Conservation (phyloP, 1,140 invertebrate genomes). For the Hormaphis cornu region DNA sequence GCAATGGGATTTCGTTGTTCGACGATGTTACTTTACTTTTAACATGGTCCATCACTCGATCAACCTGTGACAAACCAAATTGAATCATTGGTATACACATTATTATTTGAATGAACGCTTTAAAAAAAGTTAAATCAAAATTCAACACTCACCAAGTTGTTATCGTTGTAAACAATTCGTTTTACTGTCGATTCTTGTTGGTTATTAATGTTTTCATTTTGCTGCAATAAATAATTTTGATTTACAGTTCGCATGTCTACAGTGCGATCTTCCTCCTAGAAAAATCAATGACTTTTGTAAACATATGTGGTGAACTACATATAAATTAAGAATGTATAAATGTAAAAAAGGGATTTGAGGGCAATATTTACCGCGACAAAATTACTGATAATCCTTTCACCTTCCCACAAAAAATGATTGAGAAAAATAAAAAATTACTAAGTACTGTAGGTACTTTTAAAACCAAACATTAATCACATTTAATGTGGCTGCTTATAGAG, state of each 20-base stretch:
- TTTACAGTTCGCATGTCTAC: background rate
- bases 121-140: too few species aligned
- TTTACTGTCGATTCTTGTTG: background rate
- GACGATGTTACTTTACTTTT: conserved; percentile 37
- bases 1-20: conserved; percentile 47
- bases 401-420: too few species aligned
- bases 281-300: background rate
- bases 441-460: too few species aligned
- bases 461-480: too few species aligned
- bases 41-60: conserved; percentile 38
- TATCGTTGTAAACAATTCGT: conserved; percentile 5
- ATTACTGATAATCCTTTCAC: too few species aligned
- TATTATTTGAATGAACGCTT: too few species aligned
- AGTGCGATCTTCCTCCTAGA: conserved; percentile 1
- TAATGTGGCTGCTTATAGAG: too few species aligned
- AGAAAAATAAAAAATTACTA: too few species aligned
- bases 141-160: conserved; percentile 2
- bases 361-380: too few species aligned
- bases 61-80: conserved; percentile 34
- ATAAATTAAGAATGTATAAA: too few species aligned
- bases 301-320: too few species aligned
- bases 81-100: background rate
- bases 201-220: background rate
- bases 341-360: too few species aligned
- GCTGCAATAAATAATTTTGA: conserved; percentile 13